Evolutionary conservation across 2,113 vertebrate genomes (phyloP).

Genomic region (Eolophus roseicapilla): DNA sequence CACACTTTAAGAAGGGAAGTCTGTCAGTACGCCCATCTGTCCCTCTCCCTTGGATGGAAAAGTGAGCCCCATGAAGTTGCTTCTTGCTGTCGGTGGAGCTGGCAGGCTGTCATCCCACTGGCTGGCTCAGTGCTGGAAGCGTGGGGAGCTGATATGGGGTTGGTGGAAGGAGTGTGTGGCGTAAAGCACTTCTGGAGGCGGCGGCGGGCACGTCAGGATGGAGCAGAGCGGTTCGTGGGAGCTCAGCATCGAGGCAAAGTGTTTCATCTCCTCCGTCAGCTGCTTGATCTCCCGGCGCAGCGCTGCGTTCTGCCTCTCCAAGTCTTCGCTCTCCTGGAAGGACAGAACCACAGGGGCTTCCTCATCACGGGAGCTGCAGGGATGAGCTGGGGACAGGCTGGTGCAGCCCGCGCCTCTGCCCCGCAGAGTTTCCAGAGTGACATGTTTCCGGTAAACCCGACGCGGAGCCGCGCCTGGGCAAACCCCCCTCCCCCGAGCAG

Average conservation of each 20-base stretch:
- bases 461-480: slow-evolving; percentile 62
- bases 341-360: not conserved
- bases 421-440: slow-evolving; percentile 72
- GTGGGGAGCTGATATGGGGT: slow-evolving; percentile 85
- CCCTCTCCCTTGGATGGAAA: not conserved
- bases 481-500: slow-evolving; percentile 55
- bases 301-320: slow-evolving; percentile 92
- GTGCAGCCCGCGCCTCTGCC: not conserved
- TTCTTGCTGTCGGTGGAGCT: not conserved
- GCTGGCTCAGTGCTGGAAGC: slow-evolving; percentile 86
- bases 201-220: slow-evolving; percentile 72
- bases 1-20: not conserved
- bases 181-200: slow-evolving; percentile 82
- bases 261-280: slow-evolving; percentile 91
- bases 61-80: not conserved
- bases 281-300: slow-evolving; percentile 93
- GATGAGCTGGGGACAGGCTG: not conserved
- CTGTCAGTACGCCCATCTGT: not conserved
- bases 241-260: slow-evolving; percentile 87
- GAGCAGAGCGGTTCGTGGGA: slow-evolving; percentile 90
- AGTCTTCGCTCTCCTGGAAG: slow-evolving; percentile 90
- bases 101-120: not conserved
- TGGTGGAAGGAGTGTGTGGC: slow-evolving; percentile 82
- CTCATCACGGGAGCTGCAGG: not conserved
- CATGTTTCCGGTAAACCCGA: slow-evolving; percentile 68